Evolutionary conservation across 2,797 vertebrate species (phyloP).

Genomic region (Alauda arvensis): DNA sequence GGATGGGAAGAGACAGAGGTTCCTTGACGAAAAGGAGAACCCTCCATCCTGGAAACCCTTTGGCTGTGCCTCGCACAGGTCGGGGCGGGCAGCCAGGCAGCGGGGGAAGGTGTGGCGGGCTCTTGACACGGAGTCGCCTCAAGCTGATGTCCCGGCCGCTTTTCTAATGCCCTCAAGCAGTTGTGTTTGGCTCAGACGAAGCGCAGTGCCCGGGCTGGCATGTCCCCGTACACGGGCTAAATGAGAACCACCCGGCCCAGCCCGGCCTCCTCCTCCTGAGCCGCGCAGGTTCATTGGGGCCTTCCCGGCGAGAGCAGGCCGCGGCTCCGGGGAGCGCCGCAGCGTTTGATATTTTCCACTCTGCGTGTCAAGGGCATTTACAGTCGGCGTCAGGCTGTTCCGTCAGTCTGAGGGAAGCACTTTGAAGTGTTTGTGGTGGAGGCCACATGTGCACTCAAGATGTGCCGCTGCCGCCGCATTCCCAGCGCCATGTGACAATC

Average conservation of each 20-base stretch:
- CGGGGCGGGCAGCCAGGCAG: background rate
- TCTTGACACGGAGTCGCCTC: constrained; percentile 43
- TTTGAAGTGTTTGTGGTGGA: constrained; percentile 96
- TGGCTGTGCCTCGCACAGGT: background rate
- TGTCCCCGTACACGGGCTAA: constrained; percentile 46
- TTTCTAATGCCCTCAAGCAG: constrained; percentile 34
- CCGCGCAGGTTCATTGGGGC: constrained; percentile 70
- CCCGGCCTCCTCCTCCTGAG: constrained; percentile 34
- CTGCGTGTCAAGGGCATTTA: constrained; percentile 95
- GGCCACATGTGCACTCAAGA: constrained; percentile 98
- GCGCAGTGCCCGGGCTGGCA: constrained; percentile 20
- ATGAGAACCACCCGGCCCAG: constrained; percentile 68
- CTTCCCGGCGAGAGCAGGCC: constrained; percentile 64
- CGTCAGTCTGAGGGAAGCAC: constrained; percentile 91
- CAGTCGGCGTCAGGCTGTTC: constrained; percentile 95
- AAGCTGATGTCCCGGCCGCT: constrained; percentile 11
- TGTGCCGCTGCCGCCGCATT: constrained; percentile 81
- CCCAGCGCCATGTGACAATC: constrained; percentile 92
- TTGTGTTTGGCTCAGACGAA: constrained; percentile 35
- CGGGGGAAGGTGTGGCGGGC: background rate
- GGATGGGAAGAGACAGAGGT: background rate
- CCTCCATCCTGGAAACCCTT: constrained; percentile 8
- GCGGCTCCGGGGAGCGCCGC: constrained; percentile 67
- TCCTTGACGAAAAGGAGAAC: background rate
- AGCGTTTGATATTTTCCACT: constrained; percentile 94